Percentiles rank a stretch among this genome's conserved stretches.
These are phyloP conservation scores for Microtus montanus DNA, from an alignment of 2,113 vertebrate genomes.

Conservation along the genomic window DNA sequence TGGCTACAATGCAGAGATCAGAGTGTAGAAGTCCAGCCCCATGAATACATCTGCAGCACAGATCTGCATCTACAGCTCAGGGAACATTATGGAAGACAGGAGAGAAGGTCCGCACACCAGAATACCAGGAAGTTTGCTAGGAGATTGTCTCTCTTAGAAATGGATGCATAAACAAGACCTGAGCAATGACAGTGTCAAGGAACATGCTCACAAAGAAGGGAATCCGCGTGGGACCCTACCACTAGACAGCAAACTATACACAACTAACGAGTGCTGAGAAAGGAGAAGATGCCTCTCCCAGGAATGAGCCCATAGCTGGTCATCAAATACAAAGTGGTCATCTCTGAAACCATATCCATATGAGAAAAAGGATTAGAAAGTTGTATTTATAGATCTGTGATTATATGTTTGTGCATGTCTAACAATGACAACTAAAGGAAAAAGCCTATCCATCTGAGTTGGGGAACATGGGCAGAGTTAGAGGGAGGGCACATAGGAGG, in stretches of 20 bases:
- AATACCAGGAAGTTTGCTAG: background rate
- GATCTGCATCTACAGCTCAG: background rate
- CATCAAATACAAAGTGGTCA: background rate
- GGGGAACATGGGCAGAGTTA: background rate
- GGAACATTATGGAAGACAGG: background rate
- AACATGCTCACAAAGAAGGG: background rate
- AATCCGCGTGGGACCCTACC: background rate
- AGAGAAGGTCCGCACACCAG: background rate
- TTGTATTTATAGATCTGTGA: too few species aligned
- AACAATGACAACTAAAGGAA: background rate
- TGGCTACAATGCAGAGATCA: background rate
- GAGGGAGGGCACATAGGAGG: background rate
- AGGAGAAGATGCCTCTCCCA: background rate
- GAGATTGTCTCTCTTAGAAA: background rate
- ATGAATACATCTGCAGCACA: background rate
- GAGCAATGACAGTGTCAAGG: background rate
- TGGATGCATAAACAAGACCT: background rate
- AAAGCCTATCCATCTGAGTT: background rate
- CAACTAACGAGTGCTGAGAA: background rate
- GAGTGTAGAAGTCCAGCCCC: too few species aligned
- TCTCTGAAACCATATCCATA: background rate
- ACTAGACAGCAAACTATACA: too few species aligned
- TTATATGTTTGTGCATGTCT: too few species aligned
- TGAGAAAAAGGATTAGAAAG: too few species aligned
- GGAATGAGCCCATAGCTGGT: background rate